Evolutionary conservation across 2,888 invertebrate genomes (phyloP).

Genomic region (Caenorhabditis doughertyi): DNA sequence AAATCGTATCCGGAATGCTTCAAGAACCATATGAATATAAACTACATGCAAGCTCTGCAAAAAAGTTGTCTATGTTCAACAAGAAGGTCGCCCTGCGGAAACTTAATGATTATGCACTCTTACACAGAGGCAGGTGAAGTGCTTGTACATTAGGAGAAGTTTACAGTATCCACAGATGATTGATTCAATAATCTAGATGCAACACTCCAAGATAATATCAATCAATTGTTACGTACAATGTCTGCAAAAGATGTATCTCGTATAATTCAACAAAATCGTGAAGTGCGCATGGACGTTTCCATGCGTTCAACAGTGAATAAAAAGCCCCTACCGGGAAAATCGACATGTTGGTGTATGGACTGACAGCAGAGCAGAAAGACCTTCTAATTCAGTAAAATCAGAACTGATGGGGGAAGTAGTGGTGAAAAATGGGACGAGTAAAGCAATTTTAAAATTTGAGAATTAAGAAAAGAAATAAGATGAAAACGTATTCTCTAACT

Average conservation of each 20-base stretch:
- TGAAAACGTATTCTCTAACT: not conserved
- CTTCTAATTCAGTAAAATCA: conserved; percentile 1
- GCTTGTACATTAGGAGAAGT: conserved; percentile 36
- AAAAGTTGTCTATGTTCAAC: conserved; percentile 66
- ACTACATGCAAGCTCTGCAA: conserved; percentile 69
- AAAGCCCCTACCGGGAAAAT: not conserved
- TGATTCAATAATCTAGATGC: conserved; percentile 29
- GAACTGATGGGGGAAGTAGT: not conserved
- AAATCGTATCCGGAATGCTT: not conserved
- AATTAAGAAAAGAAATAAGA: too few relatives aligned
- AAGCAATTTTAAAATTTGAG: not conserved
- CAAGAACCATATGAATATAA: conserved; percentile 40
- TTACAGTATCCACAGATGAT: not conserved
- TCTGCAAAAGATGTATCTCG: conserved; percentile 42
- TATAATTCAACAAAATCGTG: conserved; percentile 10
- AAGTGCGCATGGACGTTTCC: not conserved
- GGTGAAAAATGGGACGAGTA: not conserved
- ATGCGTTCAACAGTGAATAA: not conserved
- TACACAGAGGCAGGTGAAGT: conserved; percentile 69
- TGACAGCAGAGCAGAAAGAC: not conserved
- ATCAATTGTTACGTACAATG: conserved; percentile 22
- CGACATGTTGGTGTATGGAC: not conserved
- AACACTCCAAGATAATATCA: conserved; percentile 34
- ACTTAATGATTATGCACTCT: conserved; percentile 67
- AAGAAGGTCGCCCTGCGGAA: conserved; percentile 62